Conservation (phyloP, 2,888 invertebrate species). For the Apantesis nais region DNA sequence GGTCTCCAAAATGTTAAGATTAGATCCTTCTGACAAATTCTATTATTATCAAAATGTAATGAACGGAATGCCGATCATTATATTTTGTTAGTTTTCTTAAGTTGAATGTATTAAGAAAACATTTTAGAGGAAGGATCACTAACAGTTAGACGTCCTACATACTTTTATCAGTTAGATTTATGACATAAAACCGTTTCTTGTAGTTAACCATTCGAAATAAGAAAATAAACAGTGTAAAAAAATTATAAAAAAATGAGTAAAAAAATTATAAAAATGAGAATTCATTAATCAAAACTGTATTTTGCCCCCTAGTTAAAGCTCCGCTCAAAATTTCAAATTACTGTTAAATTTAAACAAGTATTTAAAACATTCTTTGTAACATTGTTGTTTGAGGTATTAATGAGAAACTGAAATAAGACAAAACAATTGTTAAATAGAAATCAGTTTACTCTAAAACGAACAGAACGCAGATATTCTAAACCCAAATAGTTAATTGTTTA, state of each 20-base stretch:
- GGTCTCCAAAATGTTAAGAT: too few relatives aligned
- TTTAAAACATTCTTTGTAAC: slow-evolving; percentile 14
- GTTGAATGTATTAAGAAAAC: too few relatives aligned
- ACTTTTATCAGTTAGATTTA: neutral
- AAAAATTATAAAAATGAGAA: neutral
- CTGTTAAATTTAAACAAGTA: slow-evolving; percentile 11
- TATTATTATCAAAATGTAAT: too few relatives aligned
- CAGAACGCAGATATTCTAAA: slow-evolving; percentile 17
- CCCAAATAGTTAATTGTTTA: slow-evolving; percentile 40
- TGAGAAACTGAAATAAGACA: slow-evolving; percentile 22
- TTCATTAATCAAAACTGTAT: neutral
- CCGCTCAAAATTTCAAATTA: neutral
- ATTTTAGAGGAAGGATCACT: too few relatives aligned
- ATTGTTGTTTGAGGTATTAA: slow-evolving; percentile 22
- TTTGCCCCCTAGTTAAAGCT: neutral
- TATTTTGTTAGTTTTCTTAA: too few relatives aligned
- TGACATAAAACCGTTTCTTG: neutral
- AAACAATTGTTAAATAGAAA: slow-evolving; percentile 19
- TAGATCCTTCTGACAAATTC: too few relatives aligned
- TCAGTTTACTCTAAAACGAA: slow-evolving; percentile 23
- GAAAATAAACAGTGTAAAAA: neutral
- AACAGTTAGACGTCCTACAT: too few relatives aligned
- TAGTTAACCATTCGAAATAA: neutral
- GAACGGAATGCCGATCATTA: too few relatives aligned
- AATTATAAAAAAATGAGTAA: neutral